Evolutionary conservation across 2,113 vertebrate genomes (phyloP).

Genomic region (Amblyornis subalaris): DNA sequence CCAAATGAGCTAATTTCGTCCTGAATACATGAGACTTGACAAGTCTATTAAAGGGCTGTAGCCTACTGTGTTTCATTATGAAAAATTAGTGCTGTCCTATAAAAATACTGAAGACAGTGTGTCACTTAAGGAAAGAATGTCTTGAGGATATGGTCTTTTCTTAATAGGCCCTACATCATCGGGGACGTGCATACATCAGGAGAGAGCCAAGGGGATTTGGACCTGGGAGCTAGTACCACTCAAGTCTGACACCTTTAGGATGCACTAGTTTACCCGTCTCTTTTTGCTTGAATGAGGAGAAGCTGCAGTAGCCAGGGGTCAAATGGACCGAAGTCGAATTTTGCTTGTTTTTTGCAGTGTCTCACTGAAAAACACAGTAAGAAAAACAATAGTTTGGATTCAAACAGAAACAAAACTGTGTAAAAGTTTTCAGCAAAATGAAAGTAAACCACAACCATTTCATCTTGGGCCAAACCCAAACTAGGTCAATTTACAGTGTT

Average conservation of each 20-base stretch:
- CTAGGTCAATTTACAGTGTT: neutral
- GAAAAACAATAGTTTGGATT: neutral
- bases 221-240: neutral
- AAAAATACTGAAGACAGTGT: constrained; percentile 40
- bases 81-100: constrained; percentile 51
- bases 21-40: constrained; percentile 21
- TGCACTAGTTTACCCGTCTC: neutral
- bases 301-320: neutral
- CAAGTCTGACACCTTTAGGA: neutral
- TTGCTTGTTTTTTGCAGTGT: neutral
- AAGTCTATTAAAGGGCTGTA: constrained; percentile 52
- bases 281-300: neutral
- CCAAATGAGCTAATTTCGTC: constrained; percentile 50
- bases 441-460: neutral
- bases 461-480: neutral
- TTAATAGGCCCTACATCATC: constrained; percentile 39
- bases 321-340: neutral
- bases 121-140: constrained; percentile 9
- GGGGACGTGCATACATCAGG: neutral
- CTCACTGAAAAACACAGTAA: neutral
- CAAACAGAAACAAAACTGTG: neutral
- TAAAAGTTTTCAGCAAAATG: neutral
- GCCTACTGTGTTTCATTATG: constrained; percentile 35
- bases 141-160: neutral
- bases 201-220: neutral